Evolutionary conservation across 2,113 vertebrate genomes (phyloP).

Genomic region (Sinosuthora webbiana): DNA sequence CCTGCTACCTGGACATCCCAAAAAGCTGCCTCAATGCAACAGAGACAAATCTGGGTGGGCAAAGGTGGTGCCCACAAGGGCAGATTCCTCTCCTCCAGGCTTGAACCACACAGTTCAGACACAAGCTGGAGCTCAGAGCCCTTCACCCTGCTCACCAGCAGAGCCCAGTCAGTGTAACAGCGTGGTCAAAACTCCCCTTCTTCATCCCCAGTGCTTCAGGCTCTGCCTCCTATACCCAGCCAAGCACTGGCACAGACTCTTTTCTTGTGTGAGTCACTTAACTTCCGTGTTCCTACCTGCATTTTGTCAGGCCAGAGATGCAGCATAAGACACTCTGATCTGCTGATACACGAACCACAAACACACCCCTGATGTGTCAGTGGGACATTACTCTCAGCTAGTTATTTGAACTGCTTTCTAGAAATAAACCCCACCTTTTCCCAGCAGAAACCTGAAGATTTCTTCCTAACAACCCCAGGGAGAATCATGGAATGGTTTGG

Average conservation of each 20-base stretch:
- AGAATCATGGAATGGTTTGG: neutral
- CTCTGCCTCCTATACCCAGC: neutral
- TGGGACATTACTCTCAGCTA: neutral
- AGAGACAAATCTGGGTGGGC: neutral
- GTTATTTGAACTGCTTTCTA: neutral
- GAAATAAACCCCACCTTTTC: rapidly evolving
- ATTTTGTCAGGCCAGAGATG: neutral
- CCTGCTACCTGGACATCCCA: neutral
- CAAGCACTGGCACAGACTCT: neutral
- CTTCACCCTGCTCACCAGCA: neutral
- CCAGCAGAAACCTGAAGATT: neutral
- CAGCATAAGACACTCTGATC: neutral
- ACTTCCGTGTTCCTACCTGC: neutral
- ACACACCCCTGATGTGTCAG: neutral
- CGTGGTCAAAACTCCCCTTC: neutral
- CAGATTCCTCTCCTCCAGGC: neutral
- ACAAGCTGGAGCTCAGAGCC: neutral
- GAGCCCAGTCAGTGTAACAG: neutral
- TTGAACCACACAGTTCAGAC: neutral
- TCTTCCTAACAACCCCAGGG: neutral
- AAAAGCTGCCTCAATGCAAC: neutral
- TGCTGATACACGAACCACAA: neutral
- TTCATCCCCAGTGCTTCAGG: neutral
- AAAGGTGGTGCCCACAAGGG: neutral
- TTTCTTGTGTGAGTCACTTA: neutral